Conservation (phyloP, 2,888 invertebrate species). For the Coecobrya sp. region DNA sequence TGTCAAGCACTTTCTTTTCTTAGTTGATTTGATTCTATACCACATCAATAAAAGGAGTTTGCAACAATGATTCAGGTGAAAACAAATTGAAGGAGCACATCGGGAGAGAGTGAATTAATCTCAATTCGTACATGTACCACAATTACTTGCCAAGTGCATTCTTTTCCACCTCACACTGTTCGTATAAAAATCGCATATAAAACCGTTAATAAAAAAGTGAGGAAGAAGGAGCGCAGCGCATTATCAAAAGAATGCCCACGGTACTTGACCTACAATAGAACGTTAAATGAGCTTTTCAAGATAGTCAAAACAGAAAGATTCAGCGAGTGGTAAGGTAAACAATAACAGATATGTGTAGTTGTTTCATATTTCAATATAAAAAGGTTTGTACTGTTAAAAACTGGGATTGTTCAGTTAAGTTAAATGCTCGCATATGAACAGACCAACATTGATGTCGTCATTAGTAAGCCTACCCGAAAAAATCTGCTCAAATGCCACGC, state of each 20-base stretch:
- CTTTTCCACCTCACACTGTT: neutral
- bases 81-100: neutral
- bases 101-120: conserved; percentile 22
- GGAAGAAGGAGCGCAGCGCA: neutral
- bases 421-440: conserved; percentile 1
- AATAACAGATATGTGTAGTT: neutral
- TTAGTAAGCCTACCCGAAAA: conserved; percentile 33
- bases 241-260: conserved; percentile 33
- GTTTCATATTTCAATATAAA: neutral
- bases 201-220: neutral
- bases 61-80: conserved; percentile 13
- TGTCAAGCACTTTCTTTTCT: neutral
- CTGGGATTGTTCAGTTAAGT: neutral
- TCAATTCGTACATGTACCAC: neutral
- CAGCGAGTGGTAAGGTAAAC: neutral
- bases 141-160: conserved; percentile 14
- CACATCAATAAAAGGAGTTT: neutral
- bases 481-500: neutral
- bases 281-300: neutral
- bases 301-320: neutral
- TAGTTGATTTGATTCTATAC: neutral
- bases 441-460: neutral
- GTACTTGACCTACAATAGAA: conserved; percentile 53
- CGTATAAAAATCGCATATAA: neutral
- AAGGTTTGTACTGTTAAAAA: neutral